Percentiles rank a stretch among this genome's conserved stretches.
phyloP scores from a whole-genome alignment of 2,797 vertebrate species.

The Sebastes oblongus region DNA sequence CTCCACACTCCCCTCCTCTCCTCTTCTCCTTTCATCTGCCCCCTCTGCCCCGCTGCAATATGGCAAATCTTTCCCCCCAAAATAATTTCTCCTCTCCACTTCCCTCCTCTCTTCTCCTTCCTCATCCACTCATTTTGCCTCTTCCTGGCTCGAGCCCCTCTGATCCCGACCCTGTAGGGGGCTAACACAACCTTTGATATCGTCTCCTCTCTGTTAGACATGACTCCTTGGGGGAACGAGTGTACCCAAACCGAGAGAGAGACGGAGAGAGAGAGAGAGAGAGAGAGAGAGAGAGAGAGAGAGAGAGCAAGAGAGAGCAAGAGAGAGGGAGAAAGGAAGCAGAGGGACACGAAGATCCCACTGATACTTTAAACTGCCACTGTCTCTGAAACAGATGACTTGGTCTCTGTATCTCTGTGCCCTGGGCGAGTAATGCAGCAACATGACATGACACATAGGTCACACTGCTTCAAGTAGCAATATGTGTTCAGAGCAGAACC shows the following conservation, averaged over 20 bases:
- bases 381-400: conserved; percentile 38
- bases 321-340: background rate
- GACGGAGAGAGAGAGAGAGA: background rate
- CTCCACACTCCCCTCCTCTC: background rate
- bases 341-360: background rate
- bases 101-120: background rate
- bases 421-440: background rate
- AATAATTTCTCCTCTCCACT: background rate
- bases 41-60: conserved; percentile 8
- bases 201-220: conserved; percentile 42
- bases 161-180: conserved; percentile 35
- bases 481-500: background rate
- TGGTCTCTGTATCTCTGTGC: conserved; percentile 7
- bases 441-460: conserved; percentile 27
- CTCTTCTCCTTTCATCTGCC: conserved; percentile 6
- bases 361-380: conserved; percentile 34
- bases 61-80: background rate
- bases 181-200: conserved; percentile 52
- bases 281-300: background rate
- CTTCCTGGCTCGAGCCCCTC: conserved; percentile 36
- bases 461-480: conserved; percentile 6
- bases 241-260: background rate
- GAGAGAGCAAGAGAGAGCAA: background rate
- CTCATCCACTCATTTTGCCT: conserved; percentile 15
- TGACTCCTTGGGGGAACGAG: conserved; percentile 16